Percentiles rank a stretch among this genome's conserved stretches.
Conservation (phyloP, 2,797 vertebrate genomes). For the Cheirogaleus major region DNA sequence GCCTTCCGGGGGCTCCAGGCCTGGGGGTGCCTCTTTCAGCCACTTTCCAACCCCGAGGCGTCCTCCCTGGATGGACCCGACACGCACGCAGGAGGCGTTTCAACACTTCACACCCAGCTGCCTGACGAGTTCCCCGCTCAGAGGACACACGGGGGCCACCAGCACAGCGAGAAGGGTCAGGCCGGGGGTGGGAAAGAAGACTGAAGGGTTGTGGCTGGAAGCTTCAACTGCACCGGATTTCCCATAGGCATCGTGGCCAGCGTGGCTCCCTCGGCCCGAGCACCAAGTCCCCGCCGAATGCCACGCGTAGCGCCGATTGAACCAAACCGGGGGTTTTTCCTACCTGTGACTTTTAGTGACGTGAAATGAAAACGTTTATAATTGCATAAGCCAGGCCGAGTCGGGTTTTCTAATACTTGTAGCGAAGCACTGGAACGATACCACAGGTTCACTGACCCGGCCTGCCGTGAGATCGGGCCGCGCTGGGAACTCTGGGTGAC, state of each 20-base stretch:
- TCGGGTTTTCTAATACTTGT: background rate
- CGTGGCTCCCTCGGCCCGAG: background rate
- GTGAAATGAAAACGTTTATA: background rate
- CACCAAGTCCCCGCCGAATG: rapidly evolving
- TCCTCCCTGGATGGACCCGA: background rate
- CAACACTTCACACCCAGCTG: constrained; percentile 74
- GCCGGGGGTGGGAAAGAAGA: background rate
- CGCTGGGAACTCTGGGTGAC: background rate
- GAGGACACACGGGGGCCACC: constrained; percentile 69
- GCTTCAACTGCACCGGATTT: background rate
- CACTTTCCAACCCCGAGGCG: background rate
- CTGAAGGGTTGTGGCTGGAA: background rate
- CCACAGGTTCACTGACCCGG: background rate
- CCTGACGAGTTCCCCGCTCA: constrained; percentile 41
- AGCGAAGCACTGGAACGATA: background rate
- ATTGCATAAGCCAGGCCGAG: background rate
- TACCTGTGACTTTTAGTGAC: background rate
- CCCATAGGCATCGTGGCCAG: background rate
- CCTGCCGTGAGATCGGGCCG: background rate
- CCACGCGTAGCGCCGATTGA: background rate
- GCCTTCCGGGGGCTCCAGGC: background rate
- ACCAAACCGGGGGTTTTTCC: background rate
- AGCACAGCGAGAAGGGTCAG: background rate
- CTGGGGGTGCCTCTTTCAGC: background rate
- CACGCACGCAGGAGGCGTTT: constrained; percentile 65